Evolutionary conservation across 2,888 invertebrate genomes (phyloP).

Genomic region (Macrosiphum euphorbiae): DNA sequence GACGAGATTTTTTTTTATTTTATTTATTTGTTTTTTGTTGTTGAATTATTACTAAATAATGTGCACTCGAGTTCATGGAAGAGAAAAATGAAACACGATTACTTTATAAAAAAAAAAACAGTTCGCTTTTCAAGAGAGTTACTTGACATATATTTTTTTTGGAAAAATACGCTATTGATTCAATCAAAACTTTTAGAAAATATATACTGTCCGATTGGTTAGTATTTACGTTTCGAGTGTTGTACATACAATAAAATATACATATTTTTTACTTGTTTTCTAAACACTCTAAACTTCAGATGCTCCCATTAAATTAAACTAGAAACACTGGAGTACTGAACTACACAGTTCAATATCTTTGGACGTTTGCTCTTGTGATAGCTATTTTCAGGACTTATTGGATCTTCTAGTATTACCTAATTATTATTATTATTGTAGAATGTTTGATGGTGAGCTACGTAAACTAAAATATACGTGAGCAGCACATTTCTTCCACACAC

Average conservation of each 20-base stretch:
- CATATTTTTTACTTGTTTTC: not conserved
- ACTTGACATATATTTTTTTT: conserved; percentile 22
- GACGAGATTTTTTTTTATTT: not conserved
- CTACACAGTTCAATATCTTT: not conserved
- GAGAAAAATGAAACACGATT: conserved; percentile 33
- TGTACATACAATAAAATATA: not conserved
- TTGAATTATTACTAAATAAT: conserved; percentile 24
- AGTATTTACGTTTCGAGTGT: not conserved
- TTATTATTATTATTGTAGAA: not conserved
- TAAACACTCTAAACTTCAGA: not conserved
- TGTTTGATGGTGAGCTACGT: not conserved
- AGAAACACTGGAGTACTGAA: not conserved
- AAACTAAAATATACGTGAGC: not conserved
- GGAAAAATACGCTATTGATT: conserved; percentile 17
- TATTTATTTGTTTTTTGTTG: not conserved
- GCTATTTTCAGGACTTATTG: not conserved
- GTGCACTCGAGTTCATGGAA: not conserved
- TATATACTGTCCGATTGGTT: conserved; percentile 4
- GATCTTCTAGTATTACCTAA: not conserved
- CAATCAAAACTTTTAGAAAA: conserved; percentile 35
- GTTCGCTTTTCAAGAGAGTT: not conserved
- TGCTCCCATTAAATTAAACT: not conserved
- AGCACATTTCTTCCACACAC: not conserved
- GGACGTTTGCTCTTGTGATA: not conserved
- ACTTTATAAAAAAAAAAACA: not conserved